phyloP scores from a whole-genome alignment of 2,888 invertebrate genomes.

The Callosobruchus maculatus region DNA sequence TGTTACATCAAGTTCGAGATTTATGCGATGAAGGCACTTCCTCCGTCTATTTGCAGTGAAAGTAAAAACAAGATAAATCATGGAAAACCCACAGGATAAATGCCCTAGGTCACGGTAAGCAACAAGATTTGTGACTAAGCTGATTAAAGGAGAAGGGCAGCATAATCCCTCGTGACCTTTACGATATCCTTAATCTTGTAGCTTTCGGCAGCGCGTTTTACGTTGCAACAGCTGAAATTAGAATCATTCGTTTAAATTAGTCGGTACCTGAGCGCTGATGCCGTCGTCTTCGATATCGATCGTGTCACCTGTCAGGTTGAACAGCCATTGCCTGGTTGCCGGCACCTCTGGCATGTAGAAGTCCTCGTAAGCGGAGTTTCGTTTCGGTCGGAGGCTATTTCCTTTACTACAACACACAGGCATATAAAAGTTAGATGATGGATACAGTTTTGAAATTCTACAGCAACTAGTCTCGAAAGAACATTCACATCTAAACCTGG shows the following conservation, averaged over 20 bases:
- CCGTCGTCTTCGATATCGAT: constrained; percentile 42
- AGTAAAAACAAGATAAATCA: too few species aligned
- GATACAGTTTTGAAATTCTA: too few species aligned
- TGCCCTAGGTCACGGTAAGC: too few species aligned
- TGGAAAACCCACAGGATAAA: too few species aligned
- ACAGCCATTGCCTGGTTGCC: constrained; percentile 31
- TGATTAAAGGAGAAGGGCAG: background rate
- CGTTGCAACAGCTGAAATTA: background rate
- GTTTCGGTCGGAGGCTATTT: background rate
- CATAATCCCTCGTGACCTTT: background rate
- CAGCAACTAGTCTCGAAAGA: too few species aligned
- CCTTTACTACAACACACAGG: background rate
- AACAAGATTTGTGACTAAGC: background rate
- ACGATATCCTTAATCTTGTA: background rate
- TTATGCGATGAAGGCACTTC: too few species aligned
- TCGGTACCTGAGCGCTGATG: background rate
- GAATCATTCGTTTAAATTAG: background rate
- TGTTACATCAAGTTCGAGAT: too few species aligned
- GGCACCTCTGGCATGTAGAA: constrained; percentile 5
- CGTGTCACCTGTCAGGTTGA: constrained; percentile 52
- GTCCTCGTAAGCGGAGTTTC: background rate
- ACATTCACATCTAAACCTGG: too few species aligned
- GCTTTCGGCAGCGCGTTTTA: background rate
- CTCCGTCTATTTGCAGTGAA: too few species aligned
- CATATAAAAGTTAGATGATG: too few species aligned